phyloP scores from a whole-genome alignment of 1,140 invertebrate species.

The Trachelipus rathkii region DNA sequence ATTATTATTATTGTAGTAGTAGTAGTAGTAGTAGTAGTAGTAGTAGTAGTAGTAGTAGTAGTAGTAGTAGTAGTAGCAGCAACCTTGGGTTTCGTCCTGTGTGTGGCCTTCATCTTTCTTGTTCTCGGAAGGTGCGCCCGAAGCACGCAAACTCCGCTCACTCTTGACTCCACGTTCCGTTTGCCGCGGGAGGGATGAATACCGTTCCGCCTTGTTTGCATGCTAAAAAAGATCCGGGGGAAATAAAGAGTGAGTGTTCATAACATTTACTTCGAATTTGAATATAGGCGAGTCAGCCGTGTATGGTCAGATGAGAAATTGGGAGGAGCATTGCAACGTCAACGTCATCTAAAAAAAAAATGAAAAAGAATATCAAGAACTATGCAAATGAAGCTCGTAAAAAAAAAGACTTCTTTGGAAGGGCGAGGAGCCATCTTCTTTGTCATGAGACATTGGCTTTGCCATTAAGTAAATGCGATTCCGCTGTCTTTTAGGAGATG shows the following conservation, averaged over 20 bases:
- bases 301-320: not conserved
- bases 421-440: not conserved
- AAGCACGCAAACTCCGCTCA: not conserved
- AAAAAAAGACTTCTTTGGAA: not conserved
- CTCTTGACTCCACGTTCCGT: too few species aligned
- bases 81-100: too few species aligned
- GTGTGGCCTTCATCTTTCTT: too few species aligned
- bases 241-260: not conserved
- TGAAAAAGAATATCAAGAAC: not conserved
- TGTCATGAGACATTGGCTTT: not conserved
- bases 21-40: too few species aligned
- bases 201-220: not conserved
- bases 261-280: not conserved
- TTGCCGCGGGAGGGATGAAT: not conserved
- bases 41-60: too few species aligned
- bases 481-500: slow-evolving; percentile 8
- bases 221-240: not conserved
- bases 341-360: not conserved
- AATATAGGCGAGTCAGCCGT: not conserved
- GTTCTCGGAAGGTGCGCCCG: too few species aligned
- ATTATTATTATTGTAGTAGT: too few species aligned
- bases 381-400: slow-evolving; percentile 7
- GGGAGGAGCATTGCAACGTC: not conserved
- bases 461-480: slow-evolving; percentile 3
- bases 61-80: too few species aligned